A percentile compares a stretch with the other conserved stretches of the same genome.
phyloP scores from a whole-genome alignment of 2,113 vertebrate species.

The Atractosteus spatula region DNA sequence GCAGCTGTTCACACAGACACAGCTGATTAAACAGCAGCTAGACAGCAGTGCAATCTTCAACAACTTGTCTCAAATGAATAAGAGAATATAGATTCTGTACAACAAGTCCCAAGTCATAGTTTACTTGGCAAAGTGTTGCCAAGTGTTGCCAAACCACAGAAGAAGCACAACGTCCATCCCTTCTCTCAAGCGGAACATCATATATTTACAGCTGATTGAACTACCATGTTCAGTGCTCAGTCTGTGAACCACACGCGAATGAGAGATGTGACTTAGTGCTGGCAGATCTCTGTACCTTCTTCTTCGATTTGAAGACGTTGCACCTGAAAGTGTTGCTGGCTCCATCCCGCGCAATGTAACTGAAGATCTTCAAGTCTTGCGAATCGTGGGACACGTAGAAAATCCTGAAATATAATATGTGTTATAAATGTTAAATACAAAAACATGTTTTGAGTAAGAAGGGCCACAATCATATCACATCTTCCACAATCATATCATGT shows the following conservation, averaged over 20 bases:
- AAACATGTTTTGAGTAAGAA: not conserved
- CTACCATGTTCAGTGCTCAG: no score
- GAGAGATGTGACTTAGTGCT: not conserved
- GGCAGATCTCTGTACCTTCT: constrained; percentile 67
- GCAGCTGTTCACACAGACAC: not conserved
- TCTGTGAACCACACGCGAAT: not conserved
- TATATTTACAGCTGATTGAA: no score
- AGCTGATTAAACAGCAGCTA: not conserved
- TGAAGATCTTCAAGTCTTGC: constrained; percentile 82
- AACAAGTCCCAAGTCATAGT: no score
- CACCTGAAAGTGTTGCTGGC: constrained; percentile 77
- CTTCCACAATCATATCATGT: no score
- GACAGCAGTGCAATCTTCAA: not conserved
- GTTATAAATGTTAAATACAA: not conserved
- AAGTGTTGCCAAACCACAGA: no score
- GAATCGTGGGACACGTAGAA: constrained; percentile 81
- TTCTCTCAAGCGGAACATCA: no score
- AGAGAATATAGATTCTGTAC: no score
- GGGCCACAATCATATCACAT: no score
- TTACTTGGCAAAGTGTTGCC: no score
- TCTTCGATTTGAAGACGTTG: constrained; percentile 85
- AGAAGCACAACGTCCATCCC: no score
- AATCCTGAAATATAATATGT: constrained; percentile 62
- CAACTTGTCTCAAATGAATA: not conserved
- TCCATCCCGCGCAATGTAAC: constrained; percentile 77